Base-by-base conservation (phyloP, 1,140 invertebrate genomes). In the Pteromalus puparum region DNA sequence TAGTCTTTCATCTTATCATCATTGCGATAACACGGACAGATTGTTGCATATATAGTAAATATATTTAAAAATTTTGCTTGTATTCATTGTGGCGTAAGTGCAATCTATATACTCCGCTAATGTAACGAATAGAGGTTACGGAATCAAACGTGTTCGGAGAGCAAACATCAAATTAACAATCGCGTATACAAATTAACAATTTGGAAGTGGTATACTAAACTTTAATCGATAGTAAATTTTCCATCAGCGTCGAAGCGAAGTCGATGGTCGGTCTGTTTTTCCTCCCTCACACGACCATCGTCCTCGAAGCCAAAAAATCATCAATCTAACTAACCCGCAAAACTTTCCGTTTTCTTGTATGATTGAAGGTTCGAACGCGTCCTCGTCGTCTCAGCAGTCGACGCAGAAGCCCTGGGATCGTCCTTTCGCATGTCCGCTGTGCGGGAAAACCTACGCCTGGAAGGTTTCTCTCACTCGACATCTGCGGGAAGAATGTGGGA, bases 401-500 rank as follows among this genome's bases (percentile, higher is more conserved):
- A 53, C 24, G 9, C 15, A 21, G 38, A 73, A 73, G 7, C 13
- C 9, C 13, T 28, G 80, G 15, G 86, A 81, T 48, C 85, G 87
- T 26, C 84, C 89, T 74, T 88, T 86, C 89, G 84, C 87, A 3
- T 89, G 88, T 53, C 81, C 73, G 9, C 53, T 48, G 0, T 90
- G 89, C 67, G 87, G 87, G 2, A 90, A 89, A 76, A 83, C 46
- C 1, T 90, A 91, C 81, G 85, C 82, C 24, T 90, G 89, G 88
- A 87, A 88, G 72, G 84, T 86, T 18, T 89, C 87, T 10, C 82
- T 91, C 1, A 73, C 74, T 4, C 87, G 92, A 26, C 93, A 94
- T 87, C 85, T 91, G 24, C 90, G 93, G 1, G 91, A 89, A 82
- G 93, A 94, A 84, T 94, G 93, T 67, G 90, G 91, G 7, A 90